Conservation (phyloP, 2,113 vertebrate genomes). For the Cyanocitta stelleri region DNA sequence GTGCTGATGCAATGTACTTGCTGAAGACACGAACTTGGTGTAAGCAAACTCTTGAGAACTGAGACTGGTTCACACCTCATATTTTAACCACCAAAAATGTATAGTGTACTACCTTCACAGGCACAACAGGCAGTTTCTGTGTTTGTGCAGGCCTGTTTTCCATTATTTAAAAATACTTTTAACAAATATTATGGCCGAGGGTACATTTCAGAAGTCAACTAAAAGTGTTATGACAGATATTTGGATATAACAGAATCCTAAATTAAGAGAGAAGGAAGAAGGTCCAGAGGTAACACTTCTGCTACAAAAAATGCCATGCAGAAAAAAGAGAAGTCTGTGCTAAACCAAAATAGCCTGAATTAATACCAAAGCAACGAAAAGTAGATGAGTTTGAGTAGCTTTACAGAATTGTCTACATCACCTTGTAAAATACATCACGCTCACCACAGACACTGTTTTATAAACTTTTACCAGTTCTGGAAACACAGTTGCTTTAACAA, state of each 20-base stretch:
- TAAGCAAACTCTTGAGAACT: background rate
- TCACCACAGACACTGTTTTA: background rate
- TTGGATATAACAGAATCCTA: background rate
- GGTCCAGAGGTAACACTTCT: background rate
- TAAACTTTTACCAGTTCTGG: background rate
- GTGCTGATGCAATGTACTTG: background rate
- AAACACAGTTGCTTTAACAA: background rate
- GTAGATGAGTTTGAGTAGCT: background rate
- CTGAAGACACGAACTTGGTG: rapidly evolving
- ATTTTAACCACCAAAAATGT: background rate
- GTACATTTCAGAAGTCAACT: background rate
- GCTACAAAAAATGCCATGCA: background rate
- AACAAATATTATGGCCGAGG: background rate
- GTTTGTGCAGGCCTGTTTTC: background rate
- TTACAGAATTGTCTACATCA: background rate
- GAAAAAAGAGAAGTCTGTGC: background rate
- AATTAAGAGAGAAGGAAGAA: background rate
- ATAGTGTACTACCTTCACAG: background rate
- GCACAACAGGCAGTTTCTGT: background rate
- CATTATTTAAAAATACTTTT: background rate
- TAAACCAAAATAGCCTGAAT: background rate
- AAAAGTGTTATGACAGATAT: background rate
- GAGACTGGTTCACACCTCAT: background rate
- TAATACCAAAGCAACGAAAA: background rate
- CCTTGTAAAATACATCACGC: background rate